Conservation (phyloP, 2,888 invertebrate species). For the Zaprionus lineosus region DNA sequence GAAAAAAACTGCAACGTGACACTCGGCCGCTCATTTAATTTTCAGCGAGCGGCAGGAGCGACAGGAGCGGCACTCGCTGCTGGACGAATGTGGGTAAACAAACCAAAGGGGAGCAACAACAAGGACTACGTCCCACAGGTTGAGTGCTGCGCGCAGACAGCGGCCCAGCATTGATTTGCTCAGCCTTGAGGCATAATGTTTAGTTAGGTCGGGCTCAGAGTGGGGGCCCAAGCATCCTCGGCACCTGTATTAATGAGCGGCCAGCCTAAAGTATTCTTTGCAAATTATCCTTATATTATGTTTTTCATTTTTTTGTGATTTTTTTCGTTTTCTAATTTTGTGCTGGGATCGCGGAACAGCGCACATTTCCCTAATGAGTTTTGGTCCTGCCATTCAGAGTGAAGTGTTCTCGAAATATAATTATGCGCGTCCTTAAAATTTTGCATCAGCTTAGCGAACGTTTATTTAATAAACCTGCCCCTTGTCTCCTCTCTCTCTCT, state of each 20-base stretch:
- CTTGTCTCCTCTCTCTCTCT: not conserved
- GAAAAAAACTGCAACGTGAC: slow-evolving; percentile 51
- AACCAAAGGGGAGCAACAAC: slow-evolving; percentile 40
- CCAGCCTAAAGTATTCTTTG: slow-evolving; percentile 61
- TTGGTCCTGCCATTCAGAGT: slow-evolving; percentile 37
- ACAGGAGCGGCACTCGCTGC: no score
- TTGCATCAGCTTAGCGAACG: slow-evolving; percentile 23
- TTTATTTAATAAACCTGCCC: slow-evolving; percentile 24
- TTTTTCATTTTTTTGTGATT: slow-evolving; percentile 1
- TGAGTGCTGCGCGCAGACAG: slow-evolving; percentile 6
- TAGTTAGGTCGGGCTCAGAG: slow-evolving; percentile 57
- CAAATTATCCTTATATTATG: slow-evolving; percentile 56
- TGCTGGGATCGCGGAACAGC: slow-evolving; percentile 24
- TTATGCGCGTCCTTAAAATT: slow-evolving; percentile 46
- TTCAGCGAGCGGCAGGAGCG: slow-evolving; percentile 34
- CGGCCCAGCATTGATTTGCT: slow-evolving; percentile 47
- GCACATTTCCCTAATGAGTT: slow-evolving; percentile 66
- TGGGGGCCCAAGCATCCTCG: slow-evolving; percentile 3
- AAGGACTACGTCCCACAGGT: slow-evolving; percentile 40
- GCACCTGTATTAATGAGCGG: slow-evolving; percentile 58
- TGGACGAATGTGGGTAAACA: slow-evolving; percentile 34
- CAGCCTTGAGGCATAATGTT: slow-evolving; percentile 48
- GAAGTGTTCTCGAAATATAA: slow-evolving; percentile 63
- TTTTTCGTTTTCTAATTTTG: not conserved
- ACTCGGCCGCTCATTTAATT: slow-evolving; percentile 51